These are phyloP conservation scores for Charanyca ferruginea DNA, from an alignment of 2,888 invertebrate species.

Conservation along the genomic window DNA sequence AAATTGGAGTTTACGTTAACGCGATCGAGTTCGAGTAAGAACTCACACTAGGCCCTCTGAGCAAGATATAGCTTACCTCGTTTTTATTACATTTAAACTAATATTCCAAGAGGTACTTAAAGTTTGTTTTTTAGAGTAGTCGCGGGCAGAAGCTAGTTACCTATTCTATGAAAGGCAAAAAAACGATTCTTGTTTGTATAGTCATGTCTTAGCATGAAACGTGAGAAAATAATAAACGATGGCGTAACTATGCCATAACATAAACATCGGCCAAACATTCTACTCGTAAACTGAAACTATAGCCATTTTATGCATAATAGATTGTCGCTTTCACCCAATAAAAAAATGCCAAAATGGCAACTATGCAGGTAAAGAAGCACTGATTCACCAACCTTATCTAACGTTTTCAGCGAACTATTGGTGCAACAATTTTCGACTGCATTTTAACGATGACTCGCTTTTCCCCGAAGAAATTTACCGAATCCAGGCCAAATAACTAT, in stretches of 20 bases:
- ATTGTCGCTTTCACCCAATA: conserved; percentile 38
- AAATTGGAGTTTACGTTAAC: too few relatives aligned
- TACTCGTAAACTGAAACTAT: conserved; percentile 11
- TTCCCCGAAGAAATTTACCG: conserved; percentile 82
- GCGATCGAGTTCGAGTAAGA: too few relatives aligned
- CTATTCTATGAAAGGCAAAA: not conserved
- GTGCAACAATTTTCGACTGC: conserved; percentile 70
- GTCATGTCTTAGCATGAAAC: conserved; percentile 5
- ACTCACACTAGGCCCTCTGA: too few relatives aligned
- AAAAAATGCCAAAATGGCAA: conserved; percentile 22
- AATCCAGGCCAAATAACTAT: conserved; percentile 76
- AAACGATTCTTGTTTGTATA: conserved; percentile 3
- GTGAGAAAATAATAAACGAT: conserved; percentile 28
- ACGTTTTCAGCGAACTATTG: conserved; percentile 56
- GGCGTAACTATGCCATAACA: conserved; percentile 31
- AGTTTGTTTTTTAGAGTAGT: too few relatives aligned
- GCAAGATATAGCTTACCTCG: too few relatives aligned
- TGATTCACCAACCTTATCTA: conserved; percentile 60
- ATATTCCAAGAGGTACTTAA: too few relatives aligned
- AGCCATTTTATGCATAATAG: conserved; percentile 7
- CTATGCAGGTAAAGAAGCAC: conserved; percentile 11
- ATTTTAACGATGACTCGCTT: conserved; percentile 73
- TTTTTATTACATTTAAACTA: too few relatives aligned
- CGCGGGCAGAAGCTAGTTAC: too few relatives aligned
- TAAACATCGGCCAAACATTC: conserved; percentile 36